These are phyloP conservation scores for Ciconia stormi DNA, from an alignment of 2,113 vertebrate species.

Conservation along the genomic window DNA sequence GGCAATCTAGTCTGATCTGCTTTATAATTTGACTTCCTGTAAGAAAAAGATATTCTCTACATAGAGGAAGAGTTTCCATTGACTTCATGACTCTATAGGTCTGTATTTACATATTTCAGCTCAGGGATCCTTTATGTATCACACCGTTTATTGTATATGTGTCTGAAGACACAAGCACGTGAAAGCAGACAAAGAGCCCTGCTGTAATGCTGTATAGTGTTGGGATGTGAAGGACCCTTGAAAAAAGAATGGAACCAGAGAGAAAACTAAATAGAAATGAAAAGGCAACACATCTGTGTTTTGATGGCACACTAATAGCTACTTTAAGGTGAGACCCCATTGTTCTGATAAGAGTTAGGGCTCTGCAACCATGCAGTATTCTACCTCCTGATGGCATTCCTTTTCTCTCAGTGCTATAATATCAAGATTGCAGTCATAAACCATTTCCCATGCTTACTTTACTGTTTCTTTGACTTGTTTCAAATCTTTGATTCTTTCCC, in stretches of 20 bases:
- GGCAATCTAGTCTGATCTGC: neutral
- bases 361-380: neutral
- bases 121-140: neutral
- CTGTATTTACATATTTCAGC: neutral
- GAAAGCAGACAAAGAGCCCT: neutral
- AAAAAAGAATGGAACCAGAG: neutral
- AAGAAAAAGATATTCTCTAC: neutral
- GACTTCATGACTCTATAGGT: neutral
- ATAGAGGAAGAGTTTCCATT: neutral
- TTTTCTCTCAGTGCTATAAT: neutral
- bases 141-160: neutral
- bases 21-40: neutral
- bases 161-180: neutral
- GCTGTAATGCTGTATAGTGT: neutral
- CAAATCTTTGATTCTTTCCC: neutral
- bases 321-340: neutral
- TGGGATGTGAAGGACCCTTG: neutral
- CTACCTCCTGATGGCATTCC: neutral
- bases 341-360: neutral
- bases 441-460: neutral
- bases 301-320: neutral
- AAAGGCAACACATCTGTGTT: neutral
- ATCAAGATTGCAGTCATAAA: neutral
- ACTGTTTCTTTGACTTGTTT: neutral
- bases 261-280: neutral